phyloP scores from a whole-genome alignment of 2,113 vertebrate genomes.

The Chaetura pelagica region DNA sequence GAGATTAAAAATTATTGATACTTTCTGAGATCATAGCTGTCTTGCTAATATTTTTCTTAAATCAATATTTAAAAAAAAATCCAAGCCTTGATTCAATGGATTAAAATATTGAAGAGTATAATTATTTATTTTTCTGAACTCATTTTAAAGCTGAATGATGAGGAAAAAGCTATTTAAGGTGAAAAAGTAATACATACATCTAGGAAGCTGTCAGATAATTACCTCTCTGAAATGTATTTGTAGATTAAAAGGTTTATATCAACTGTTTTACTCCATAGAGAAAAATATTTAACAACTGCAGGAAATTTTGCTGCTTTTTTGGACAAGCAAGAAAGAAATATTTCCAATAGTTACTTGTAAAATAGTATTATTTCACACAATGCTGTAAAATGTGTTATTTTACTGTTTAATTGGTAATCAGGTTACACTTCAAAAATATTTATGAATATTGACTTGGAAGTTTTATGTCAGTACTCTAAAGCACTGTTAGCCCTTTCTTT shows the following conservation, averaged over 20 bases:
- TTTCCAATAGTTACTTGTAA: background rate
- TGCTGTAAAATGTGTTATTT: background rate
- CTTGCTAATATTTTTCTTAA: background rate
- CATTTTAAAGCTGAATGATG: background rate
- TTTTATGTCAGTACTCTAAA: background rate
- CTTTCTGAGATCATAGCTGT: background rate
- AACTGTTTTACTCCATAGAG: rapidly evolving
- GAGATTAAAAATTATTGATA: background rate
- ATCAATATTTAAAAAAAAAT: background rate
- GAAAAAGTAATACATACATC: background rate
- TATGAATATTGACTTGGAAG: background rate
- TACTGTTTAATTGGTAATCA: background rate
- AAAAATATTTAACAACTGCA: background rate
- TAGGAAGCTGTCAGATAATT: background rate
- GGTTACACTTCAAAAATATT: background rate
- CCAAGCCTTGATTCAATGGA: background rate
- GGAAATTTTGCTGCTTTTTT: background rate
- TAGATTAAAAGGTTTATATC: background rate
- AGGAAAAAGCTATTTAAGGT: background rate
- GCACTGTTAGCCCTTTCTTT: background rate
- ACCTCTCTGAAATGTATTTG: background rate
- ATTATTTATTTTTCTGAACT: background rate
- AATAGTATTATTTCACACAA: too few relatives aligned
- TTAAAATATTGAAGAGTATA: background rate
- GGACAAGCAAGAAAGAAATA: background rate